Conservation (phyloP, 2,797 vertebrate species). For the Enteromius viviparus region DNA sequence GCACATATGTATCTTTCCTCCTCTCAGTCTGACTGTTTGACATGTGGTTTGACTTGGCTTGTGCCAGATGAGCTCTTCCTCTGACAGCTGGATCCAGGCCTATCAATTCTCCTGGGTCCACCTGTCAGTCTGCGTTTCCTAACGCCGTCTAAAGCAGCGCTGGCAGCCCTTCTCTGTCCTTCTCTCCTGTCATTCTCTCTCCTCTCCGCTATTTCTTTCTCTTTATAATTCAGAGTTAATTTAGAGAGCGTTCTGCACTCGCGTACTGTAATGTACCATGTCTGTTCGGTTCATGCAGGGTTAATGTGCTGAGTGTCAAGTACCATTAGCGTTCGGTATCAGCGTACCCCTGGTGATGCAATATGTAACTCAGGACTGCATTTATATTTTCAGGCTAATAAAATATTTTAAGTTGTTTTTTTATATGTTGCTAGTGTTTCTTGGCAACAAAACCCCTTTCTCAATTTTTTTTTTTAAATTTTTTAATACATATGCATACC, state of each 20-base stretch:
- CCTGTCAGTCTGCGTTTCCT: constrained; percentile 79
- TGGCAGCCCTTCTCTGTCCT: constrained; percentile 74
- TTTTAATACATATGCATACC: not conserved
- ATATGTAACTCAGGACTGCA: constrained; percentile 7
- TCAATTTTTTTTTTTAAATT: not conserved
- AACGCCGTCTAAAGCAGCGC: constrained; percentile 70
- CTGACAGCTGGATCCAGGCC: constrained; percentile 79
- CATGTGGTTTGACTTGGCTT: constrained; percentile 67
- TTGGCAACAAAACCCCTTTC: not conserved
- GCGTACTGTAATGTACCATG: constrained; percentile 1
- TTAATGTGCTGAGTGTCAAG: constrained; percentile 41
- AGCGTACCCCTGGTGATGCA: not conserved
- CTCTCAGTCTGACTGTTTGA: constrained; percentile 66
- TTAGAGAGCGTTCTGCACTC: not conserved
- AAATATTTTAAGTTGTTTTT: not conserved
- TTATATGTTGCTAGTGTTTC: not conserved
- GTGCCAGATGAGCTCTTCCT: constrained; percentile 76
- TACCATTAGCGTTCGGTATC: constrained; percentile 1
- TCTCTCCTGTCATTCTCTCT: constrained; percentile 63
- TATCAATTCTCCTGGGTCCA: constrained; percentile 80
- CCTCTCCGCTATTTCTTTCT: constrained; percentile 35
- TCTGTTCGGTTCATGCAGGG: constrained; percentile 26
- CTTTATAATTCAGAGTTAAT: constrained; percentile 38
- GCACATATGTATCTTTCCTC: constrained; percentile 60
- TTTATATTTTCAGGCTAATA: not conserved